Evolutionary conservation across 1,140 invertebrate genomes (phyloP).

Genomic region (Antheraea pernyi): DNA sequence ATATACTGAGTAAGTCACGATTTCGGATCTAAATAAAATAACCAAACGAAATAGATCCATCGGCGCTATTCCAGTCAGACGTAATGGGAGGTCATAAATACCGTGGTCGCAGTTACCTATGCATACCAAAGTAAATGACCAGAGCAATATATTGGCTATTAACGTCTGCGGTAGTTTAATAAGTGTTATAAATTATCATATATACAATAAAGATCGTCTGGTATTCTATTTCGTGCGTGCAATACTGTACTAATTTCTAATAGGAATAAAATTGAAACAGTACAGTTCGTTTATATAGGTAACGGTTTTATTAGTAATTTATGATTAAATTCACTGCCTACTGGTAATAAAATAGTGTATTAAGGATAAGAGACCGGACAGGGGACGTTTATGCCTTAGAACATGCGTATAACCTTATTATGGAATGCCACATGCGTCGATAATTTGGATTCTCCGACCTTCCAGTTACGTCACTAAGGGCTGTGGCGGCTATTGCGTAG

Average conservation of each 20-base stretch:
- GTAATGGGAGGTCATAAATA: constrained; percentile 8
- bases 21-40: constrained; percentile 11
- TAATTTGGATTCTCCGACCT: no score
- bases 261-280: constrained; percentile 8
- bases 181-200: constrained; percentile 30
- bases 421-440: no score
- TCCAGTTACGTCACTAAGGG: no score
- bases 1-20: constrained; percentile 38
- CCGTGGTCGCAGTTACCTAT: constrained; percentile 21
- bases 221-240: constrained; percentile 12
- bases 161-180: constrained; percentile 26
- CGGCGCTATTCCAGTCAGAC: neutral
- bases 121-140: constrained; percentile 24
- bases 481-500: no score
- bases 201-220: constrained; percentile 26
- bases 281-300: neutral
- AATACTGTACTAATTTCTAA: neutral
- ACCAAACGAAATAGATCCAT: constrained; percentile 18
- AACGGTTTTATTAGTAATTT: neutral
- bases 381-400: no score
- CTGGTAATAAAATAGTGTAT: no score
- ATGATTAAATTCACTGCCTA: no score
- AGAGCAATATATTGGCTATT: constrained; percentile 30
- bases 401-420: no score
- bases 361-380: no score